Evolutionary conservation across 2,797 vertebrate genomes (phyloP).

Genomic region (Cynopterus sphinx): DNA sequence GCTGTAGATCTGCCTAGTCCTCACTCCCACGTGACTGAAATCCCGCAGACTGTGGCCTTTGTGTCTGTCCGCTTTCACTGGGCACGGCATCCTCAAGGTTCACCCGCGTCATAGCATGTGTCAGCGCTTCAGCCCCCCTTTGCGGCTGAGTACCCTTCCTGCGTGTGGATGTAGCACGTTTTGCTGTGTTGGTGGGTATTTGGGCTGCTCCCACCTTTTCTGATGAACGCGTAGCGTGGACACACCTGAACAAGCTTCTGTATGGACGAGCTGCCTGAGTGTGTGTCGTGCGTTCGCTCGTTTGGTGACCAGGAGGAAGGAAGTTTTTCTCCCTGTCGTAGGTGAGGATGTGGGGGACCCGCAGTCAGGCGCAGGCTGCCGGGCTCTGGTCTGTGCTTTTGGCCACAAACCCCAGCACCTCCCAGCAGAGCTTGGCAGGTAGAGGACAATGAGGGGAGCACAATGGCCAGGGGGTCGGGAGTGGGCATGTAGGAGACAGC

Average conservation of each 20-base stretch:
- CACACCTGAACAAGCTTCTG: neutral
- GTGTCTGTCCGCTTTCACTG: neutral
- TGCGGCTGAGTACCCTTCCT: fast-evolving
- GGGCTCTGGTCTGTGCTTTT: neutral
- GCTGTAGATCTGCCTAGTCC: too few species aligned
- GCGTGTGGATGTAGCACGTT: fast-evolving
- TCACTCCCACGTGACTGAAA: neutral
- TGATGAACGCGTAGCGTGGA: fast-evolving
- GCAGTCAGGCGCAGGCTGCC: neutral
- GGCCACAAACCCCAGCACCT: too few species aligned
- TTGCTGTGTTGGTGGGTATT: neutral
- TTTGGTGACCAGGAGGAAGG: neutral
- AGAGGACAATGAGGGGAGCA: neutral
- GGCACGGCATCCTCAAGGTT: neutral
- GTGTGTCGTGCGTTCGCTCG: fast-evolving
- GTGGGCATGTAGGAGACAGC: neutral
- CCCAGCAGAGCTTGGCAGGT: neutral
- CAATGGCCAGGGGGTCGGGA: too few species aligned
- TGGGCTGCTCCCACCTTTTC: neutral
- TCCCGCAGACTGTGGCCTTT: neutral
- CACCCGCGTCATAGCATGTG: fast-evolving
- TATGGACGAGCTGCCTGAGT: fast-evolving
- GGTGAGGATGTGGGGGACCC: neutral
- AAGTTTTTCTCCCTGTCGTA: too few species aligned
- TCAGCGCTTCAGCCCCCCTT: fast-evolving